Base-by-base conservation (phyloP, 2,113 vertebrate species). In the Hypomesus transpacificus region DNA sequence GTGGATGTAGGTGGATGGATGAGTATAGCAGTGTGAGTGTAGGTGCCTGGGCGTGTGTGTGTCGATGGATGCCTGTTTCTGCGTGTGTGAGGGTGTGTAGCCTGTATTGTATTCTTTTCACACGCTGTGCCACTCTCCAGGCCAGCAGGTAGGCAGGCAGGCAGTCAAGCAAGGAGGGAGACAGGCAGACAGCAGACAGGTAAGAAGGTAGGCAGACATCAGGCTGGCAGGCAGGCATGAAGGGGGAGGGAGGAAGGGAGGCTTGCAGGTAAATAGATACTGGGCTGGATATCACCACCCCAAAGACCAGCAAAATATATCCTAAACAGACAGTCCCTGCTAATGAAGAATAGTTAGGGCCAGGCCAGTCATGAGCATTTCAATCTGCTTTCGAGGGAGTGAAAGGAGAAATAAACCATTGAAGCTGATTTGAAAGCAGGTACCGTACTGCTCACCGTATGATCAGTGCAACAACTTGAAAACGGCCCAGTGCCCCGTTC, bases 281-380 rank as follows among this genome's bases (percentile, higher is more conserved):
- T 75, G 73, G 68, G 72, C 34, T 52, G 17, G 50, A 75, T 64
- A 71, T 66, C 75, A 53, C 70, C 52, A 50, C n/a, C 31, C 75
- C 85, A 82, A 85, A 82, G 79, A 89, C 80, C 69, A 78, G 80
- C 75, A 82, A 66, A 72, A 74, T 74, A 73, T 73, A 81, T 80
- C 58, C 75, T 66, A 82, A 74, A 74, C 74, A 72, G 59, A 26
- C 57, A 21, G 51, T 64, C 73, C 70, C 51, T 52, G 57, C 75
- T 72, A 66, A 77, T 75, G 71, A 75, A 79, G 70, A 73, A 75
- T 61, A 31, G 62, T 71, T 69, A n/a, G 51, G 51, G 57, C 71
- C 71, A 66, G 77, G 24, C 71, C 53, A 24, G 52, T 3, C 56
- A 66, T 13, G 50, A 26, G 46, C 73, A 46, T 74, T 68, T 58